These are phyloP conservation scores for Aldrovandia affinis DNA, from an alignment of 2,797 vertebrate genomes.

Conservation along the genomic window DNA sequence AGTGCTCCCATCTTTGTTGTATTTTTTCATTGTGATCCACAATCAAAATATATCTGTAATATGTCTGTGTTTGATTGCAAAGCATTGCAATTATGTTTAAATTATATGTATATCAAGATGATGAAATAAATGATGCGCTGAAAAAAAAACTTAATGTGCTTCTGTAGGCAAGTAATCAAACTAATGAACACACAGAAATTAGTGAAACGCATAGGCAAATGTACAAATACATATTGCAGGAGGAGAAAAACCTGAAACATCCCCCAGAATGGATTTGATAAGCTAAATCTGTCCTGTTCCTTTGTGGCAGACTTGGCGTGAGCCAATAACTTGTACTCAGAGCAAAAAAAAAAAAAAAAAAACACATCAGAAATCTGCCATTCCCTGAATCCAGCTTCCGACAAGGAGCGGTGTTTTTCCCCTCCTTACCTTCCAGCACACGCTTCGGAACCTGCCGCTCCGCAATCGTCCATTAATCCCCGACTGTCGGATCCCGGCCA, in stretches of 20 bases:
- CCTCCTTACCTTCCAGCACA: conserved; percentile 89
- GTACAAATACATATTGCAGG: conserved; percentile 66
- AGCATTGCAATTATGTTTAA: conserved; percentile 23
- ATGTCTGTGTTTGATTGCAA: conserved; percentile 15
- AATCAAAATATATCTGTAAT: conserved; percentile 13
- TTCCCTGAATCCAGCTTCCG: conserved; percentile 61
- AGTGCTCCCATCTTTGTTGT: background rate
- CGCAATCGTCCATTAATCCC: conserved; percentile 98
- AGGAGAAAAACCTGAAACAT: conserved; percentile 62
- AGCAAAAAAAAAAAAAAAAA: conserved; percentile 65
- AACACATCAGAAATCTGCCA: conserved; percentile 69
- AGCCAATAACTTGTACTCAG: conserved; percentile 69
- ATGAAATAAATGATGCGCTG: conserved; percentile 14
- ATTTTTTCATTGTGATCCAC: conserved; percentile 13
- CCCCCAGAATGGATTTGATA: conserved; percentile 67
- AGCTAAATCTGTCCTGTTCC: conserved; percentile 69
- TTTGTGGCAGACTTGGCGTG: conserved; percentile 74
- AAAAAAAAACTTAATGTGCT: conserved; percentile 9
- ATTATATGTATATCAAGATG: conserved; percentile 19
- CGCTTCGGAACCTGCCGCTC: conserved; percentile 91
- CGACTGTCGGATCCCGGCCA: conserved; percentile 93
- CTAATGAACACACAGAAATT: conserved; percentile 33
- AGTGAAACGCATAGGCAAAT: conserved; percentile 48
- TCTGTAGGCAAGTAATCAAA: conserved; percentile 21
- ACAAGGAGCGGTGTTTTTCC: conserved; percentile 34